These are phyloP conservation scores for Palythoa caribaeorum DNA, from an alignment of 92 coral and sea anemone genomes.

Conservation along the genomic window DNA sequence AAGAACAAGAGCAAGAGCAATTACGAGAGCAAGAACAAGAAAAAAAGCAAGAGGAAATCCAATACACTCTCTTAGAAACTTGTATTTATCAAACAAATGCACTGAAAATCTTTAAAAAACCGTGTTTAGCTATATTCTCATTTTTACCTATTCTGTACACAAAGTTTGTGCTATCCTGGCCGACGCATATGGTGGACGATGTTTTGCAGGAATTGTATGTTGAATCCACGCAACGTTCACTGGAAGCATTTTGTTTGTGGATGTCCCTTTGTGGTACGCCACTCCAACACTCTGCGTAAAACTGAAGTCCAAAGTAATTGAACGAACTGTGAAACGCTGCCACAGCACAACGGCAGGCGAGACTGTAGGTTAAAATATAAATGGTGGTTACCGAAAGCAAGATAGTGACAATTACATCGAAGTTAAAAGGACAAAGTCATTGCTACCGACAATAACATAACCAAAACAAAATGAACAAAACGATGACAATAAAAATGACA, in stretches of 20 bases:
- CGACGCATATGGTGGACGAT: conserved; percentile 45
- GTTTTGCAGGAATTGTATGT: conserved; percentile 29
- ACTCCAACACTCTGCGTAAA: conserved; percentile 69
- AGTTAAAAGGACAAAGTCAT: too few species aligned
- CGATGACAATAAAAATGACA: not conserved
- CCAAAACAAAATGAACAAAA: not conserved
- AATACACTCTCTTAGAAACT: not conserved
- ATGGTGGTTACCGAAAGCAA: too few species aligned
- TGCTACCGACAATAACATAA: too few species aligned
- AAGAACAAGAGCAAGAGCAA: too few species aligned
- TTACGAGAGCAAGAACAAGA: too few species aligned
- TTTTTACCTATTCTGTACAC: conserved; percentile 48
- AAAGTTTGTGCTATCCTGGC: conserved; percentile 48
- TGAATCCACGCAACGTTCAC: conserved; percentile 45
- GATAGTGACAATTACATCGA: too few species aligned
- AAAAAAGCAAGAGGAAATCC: too few species aligned
- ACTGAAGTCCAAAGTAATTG: conserved; percentile 60
- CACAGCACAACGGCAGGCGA: conserved; percentile 68
- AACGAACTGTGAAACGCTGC: conserved; percentile 23
- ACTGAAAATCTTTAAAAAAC: not conserved
- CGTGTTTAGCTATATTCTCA: not conserved
- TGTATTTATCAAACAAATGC: not conserved
- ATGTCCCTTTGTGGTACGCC: conserved; percentile 42
- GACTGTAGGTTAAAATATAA: conserved; percentile 12
- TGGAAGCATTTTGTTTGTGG: conserved; percentile 31